A percentile compares a stretch with the other conserved stretches of the same genome.
These are phyloP conservation scores for Ceramica pisi DNA, from an alignment of 2,888 invertebrate genomes.

Conservation along the genomic window DNA sequence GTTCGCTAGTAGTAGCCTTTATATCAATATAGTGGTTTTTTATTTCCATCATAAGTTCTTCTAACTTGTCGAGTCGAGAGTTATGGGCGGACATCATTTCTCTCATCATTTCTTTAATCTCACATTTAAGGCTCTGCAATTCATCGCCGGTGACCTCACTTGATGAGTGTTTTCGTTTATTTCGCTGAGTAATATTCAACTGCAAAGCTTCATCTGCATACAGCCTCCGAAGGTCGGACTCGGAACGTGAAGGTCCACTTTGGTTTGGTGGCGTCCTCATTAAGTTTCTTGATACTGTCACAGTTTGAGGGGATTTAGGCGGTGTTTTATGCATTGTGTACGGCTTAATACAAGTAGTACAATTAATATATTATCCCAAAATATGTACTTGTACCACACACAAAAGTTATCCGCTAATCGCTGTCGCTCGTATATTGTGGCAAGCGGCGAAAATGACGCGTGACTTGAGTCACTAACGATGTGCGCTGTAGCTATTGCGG, in stretches of 20 bases:
- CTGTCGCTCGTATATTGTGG: background rate
- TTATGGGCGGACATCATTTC: too few relatives aligned
- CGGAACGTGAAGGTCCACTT: background rate
- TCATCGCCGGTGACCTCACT: background rate
- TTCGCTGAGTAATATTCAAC: background rate
- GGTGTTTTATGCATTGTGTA: background rate
- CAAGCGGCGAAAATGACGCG: background rate
- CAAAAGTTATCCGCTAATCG: background rate
- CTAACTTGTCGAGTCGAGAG: too few relatives aligned
- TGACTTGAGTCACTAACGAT: background rate
- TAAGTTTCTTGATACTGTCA: background rate
- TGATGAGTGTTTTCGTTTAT: background rate
- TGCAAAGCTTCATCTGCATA: background rate
- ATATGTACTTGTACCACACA: too few relatives aligned
- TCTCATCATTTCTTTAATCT: background rate
- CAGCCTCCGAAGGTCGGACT: constrained; percentile 1
- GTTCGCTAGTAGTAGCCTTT: too few relatives aligned
- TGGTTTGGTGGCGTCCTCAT: constrained; percentile 1
- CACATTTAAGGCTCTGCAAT: background rate
- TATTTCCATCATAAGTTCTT: too few relatives aligned
- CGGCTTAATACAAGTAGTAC: background rate
- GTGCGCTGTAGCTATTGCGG: background rate
- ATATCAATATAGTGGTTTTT: too few relatives aligned
- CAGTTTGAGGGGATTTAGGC: background rate
- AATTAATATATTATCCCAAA: too few relatives aligned